Evolutionary conservation across 2,113 vertebrate genomes (phyloP).

Genomic region (Psettodes erumei): DNA sequence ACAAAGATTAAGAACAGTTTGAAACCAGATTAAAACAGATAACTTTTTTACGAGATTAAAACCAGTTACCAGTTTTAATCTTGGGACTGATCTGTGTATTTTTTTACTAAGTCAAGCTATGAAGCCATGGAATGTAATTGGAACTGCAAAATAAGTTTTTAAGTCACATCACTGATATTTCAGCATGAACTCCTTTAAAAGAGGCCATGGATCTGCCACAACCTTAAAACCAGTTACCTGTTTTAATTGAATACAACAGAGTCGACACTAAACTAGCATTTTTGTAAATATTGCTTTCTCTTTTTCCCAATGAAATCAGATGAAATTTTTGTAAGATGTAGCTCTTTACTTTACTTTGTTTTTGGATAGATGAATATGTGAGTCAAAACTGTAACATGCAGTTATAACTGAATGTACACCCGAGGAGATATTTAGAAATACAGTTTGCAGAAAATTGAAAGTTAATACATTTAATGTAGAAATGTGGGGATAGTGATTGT

Average conservation of each 20-base stretch:
- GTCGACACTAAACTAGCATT: not conserved
- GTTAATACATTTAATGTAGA: constrained; percentile 26
- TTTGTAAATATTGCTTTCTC: constrained; percentile 67
- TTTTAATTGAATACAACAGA: constrained; percentile 1
- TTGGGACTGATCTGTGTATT: no score
- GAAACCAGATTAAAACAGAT: no score
- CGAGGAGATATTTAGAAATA: constrained; percentile 20
- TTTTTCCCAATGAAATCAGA: constrained; percentile 47
- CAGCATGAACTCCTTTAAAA: no score
- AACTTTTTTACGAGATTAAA: no score
- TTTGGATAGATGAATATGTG: constrained; percentile 19
- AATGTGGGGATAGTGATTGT: constrained; percentile 26
- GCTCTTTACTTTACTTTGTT: constrained; percentile 27
- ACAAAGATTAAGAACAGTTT: no score
- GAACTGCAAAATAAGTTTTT: no score
- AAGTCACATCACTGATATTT: no score
- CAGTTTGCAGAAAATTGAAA: constrained; percentile 5
- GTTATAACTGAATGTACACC: constrained; percentile 50
- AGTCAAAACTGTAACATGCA: constrained; percentile 13
- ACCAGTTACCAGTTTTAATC: no score
- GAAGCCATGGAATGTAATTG: no score
- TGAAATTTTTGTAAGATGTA: constrained; percentile 49
- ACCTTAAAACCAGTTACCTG: no score
- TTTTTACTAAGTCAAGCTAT: no score
- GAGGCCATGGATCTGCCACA: no score